Base-by-base conservation (phyloP, 1,140 invertebrate genomes). In the Zaprionus lachaisei region DNA sequence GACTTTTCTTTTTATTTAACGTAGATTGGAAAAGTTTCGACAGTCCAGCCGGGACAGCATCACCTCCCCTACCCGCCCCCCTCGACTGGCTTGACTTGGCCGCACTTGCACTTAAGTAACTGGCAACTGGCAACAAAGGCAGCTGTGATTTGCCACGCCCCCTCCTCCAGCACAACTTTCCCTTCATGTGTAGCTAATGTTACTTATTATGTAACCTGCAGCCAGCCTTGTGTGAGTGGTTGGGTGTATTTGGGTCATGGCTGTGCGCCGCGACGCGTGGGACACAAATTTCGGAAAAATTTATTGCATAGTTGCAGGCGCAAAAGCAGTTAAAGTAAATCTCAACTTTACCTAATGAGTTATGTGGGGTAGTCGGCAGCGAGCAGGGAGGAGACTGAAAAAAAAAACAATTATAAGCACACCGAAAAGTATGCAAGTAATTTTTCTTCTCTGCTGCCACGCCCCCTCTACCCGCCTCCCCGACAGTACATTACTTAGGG, bases 1-100 rank as follows among this genome's bases (percentile, higher is more conserved):
- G 90, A 85, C 80, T 90, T 89, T 89, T 89, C 81, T 81, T 90
- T 91, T 91, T 91, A 91, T 91, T 91, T 91, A 91, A 86, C 81
- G 78, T 91, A 91, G 89, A 91, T 91, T 91, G 89, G 89, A 91
- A 91, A 91, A 91, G 89, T 91, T 91, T 91, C 89, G 84, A 91
- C 89, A 89, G 84, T 82, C 83, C 82, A 80, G 73, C 77, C 77
- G 82, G 77, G 67, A 63, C 66, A 12, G 62, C 67, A 54, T 31
- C 34, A 7, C 2, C 26, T 3, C 20, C 14, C 7, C 4, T 15
- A 4, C 4, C 9, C 28, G 0, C n/a, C 6, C 28, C 0, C n/a
- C 15, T 24, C 26, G 3, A 4, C 37, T 38, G 58, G 37, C 47
- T 65, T 81, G 71, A 79, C 75, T 81, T 74, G 67, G 76, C 49